phyloP scores from a whole-genome alignment of 2,797 vertebrate species.

The Silurus lanzhouensis region DNA sequence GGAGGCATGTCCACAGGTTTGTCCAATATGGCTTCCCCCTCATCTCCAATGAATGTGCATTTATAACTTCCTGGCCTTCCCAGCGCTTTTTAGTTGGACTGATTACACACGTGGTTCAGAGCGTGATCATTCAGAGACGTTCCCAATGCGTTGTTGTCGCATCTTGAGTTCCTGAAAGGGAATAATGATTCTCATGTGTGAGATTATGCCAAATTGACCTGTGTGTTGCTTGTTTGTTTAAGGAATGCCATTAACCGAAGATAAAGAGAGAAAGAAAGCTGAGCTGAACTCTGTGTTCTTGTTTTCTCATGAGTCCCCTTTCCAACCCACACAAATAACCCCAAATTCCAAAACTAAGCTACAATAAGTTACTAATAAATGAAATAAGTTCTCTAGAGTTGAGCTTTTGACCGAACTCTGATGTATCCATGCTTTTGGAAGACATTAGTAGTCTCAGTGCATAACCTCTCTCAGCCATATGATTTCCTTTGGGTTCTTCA shows the following conservation, averaged over 20 bases:
- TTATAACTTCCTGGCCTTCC: too few relatives aligned
- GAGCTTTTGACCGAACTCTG: background rate
- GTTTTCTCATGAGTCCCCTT: background rate
- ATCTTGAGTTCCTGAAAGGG: too few relatives aligned
- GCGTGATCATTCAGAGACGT: too few relatives aligned
- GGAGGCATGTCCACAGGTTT: too few relatives aligned
- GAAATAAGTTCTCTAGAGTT: background rate
- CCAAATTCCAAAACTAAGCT: background rate
- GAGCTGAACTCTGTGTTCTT: background rate
- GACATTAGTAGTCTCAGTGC: background rate
- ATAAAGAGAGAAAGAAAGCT: background rate
- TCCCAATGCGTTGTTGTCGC: too few relatives aligned
- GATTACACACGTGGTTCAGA: too few relatives aligned
- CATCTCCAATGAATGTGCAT: too few relatives aligned
- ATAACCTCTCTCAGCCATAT: background rate
- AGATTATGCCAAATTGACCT: background rate
- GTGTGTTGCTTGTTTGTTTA: background rate
- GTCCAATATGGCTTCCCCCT: too few relatives aligned
- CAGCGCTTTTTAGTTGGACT: too few relatives aligned
- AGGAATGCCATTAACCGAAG: background rate
- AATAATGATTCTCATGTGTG: background rate
- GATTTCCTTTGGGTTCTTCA: background rate
- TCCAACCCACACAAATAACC: background rate
- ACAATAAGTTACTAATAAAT: background rate
- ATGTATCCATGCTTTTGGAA: background rate